Base-by-base conservation (phyloP, 1,140 invertebrate genomes). In the Nephila pilipes region DNA sequence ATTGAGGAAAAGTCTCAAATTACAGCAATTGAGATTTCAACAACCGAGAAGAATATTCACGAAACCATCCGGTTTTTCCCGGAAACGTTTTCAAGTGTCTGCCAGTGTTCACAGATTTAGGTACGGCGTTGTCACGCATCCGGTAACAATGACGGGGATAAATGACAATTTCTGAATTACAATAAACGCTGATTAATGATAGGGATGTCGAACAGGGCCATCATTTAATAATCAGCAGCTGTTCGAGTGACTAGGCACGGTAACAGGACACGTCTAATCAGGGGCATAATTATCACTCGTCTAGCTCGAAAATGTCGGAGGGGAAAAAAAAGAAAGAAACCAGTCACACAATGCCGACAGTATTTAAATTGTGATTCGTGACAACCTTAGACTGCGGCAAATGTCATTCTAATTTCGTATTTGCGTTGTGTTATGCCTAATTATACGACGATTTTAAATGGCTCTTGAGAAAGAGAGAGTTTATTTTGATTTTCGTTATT, bases 121-220 rank as follows among this genome's bases (percentile, higher is more conserved):
- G 58, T 60, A 22, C 58, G 58, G 18, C 29, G 29, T 16, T 75
- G 69, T 75, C 69, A 75, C 69, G 69, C 69, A 75, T 32, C 69
- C 69, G 18, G 32, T 75, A 75, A 75, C 69, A 75, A 75, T 75
- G 69, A 75, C 69, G 18, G 25, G 69, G 69, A 75, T 36, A 75
- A 75, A 75, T 75, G 81, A 54, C 81, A 83, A 25, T 54, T 83
- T 57, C 22, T 54, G 54, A 83, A 83, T 83, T 83, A 83, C 29
- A 83, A 83, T 83, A 83, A 83, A 83, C 81, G 81, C 69, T 83
- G 81, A 83, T 83, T 83, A 83, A 83, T 83, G 81, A 55, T 54
- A 29, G 54, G 54, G 81, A 83, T 83, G 81, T 83, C 81, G 81
- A 83, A 83, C 46, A 32, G 46, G 25, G 81, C 46, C 81, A 54